phyloP scores from a whole-genome alignment of 2,888 invertebrate genomes.

The Agrochola litura region DNA sequence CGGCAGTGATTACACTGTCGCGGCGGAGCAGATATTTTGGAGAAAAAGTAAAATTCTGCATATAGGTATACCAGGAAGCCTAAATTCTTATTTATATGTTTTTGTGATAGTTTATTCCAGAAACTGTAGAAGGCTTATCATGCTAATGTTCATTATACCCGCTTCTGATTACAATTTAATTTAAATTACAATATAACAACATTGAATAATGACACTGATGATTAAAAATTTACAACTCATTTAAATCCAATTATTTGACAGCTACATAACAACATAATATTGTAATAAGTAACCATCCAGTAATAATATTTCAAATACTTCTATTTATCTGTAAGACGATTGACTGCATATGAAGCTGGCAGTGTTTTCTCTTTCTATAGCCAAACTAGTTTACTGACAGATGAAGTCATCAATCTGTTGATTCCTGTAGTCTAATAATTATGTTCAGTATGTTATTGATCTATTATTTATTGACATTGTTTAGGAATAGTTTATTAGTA shows the following conservation, averaged over 20 bases:
- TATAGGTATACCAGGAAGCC: no score
- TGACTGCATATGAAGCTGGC: slow-evolving; percentile 4
- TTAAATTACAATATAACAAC: not conserved
- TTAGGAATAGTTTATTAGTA: not conserved
- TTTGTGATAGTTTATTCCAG: not conserved
- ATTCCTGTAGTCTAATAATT: not conserved
- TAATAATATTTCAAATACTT: slow-evolving; percentile 2
- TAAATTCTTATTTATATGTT: not conserved
- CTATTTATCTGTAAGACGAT: slow-evolving; percentile 16
- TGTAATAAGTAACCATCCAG: not conserved
- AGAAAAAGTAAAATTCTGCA: not conserved
- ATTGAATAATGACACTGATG: not conserved
- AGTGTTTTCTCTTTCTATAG: not conserved
- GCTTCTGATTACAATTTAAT: no score
- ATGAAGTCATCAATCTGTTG: slow-evolving; percentile 11
- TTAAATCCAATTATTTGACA: slow-evolving; percentile 13
- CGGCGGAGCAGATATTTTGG: slow-evolving; percentile 49
- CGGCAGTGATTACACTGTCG: slow-evolving; percentile 85
- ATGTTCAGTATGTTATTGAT: not conserved
- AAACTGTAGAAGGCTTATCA: not conserved
- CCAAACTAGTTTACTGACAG: slow-evolving; percentile 13
- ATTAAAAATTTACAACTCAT: not conserved
- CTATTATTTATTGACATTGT: not conserved
- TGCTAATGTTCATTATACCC: not conserved
- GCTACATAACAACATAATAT: not conserved